Evolutionary conservation across 2,113 vertebrate species (phyloP), one percentile per base, ranked within the genome.

Genomic region (Otolemur garnettii): DNA sequence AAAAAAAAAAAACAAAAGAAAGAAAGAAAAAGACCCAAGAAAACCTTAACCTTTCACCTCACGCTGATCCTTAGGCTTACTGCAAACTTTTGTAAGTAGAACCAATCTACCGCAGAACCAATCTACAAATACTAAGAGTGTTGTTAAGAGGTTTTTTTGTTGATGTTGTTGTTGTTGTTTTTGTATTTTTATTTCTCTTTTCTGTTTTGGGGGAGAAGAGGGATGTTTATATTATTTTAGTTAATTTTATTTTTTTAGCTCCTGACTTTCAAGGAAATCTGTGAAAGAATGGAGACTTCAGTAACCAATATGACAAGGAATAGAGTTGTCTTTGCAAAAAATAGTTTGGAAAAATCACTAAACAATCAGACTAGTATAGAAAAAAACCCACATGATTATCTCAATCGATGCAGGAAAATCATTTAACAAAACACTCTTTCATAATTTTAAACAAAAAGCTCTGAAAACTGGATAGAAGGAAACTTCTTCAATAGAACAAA

Each of bases 271-370:
- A 72, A 59, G 45, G 17, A 84, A 90, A 53, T 68, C 50, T 53
- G 21, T 50, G 6, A 77, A 94, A 38, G 26, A 85, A 93, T 4
- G 11, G 68, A 72, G 60, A 79, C 28, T 85, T 82, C 68, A 82
- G 5, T n/a, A 11, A 94, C 53, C 33, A 91, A 87, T 26, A 62
- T 75, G 68, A 88, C 35, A 92, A 92, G 22, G 28, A 28, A 88
- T 3, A 64, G 0, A 88, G 30, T 82, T 45, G 7, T 83, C 69
- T 92, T 60, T 92, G 33, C 66, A 83, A 89, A 94, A 94, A 62
- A 78, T 10, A 42, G 15, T 88, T 59, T 28, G 42, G 53, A 69
- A 89, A 77, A 84, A 62, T 55, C 53, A 93, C 50, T 78, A 28
- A 77, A 55, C 21, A 68, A 69, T 10, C 10, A 92, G 35, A 68